Evolutionary conservation across 2,888 invertebrate species (phyloP), one percentile per base, ranked within the genome.

Genomic region (Brachynemurus nebulosus): DNA sequence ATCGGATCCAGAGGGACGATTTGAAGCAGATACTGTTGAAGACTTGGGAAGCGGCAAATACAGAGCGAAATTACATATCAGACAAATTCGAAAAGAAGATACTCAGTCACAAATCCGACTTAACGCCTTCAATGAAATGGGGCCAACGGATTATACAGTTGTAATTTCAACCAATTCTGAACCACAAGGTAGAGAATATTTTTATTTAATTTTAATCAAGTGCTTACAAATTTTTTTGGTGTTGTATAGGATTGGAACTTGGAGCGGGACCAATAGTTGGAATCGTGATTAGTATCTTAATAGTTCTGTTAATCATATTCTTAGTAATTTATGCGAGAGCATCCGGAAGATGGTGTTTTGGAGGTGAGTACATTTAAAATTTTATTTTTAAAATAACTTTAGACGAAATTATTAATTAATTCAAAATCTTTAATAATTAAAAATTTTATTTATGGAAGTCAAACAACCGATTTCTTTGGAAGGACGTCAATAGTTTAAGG

Each of bases 341-440:
- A 48, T 85, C 85, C 48, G 83, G 83, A 57, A 72, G 83, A 62
- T 86, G 86, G 86, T 88, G 86, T 67, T 88, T 88, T 64, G 81
- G 80, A 64, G 86, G 86, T 86, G 67, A 80, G 84, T 77, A 43
- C 35, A 42, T 42, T 47, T n/a, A 4, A 25, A 30, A n/a, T 30
- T 2, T 30, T 30, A 30, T 12, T 30, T n/a, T 30, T n/a, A n/a
- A 30, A 30, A 30, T 30, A 30, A 30, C 30, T 30, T 30, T n/a
- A n/a, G n/a, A n/a, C n/a, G n/a, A n/a, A n/a, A n/a, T n/a, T n/a
- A n/a, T n/a, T n/a, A 30, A 30, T 27, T 12, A 11, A 30, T 4
- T 12, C 2, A 30, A 30, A 11, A 30, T 30, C n/a, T n/a, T 12
- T 30, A 30, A 30, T 30, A 4, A 12, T 30, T n/a, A 11, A 30